These are phyloP conservation scores for Schlechtendalia chinensis DNA, from an alignment of 1,140 invertebrate genomes.

Conservation along the genomic window DNA sequence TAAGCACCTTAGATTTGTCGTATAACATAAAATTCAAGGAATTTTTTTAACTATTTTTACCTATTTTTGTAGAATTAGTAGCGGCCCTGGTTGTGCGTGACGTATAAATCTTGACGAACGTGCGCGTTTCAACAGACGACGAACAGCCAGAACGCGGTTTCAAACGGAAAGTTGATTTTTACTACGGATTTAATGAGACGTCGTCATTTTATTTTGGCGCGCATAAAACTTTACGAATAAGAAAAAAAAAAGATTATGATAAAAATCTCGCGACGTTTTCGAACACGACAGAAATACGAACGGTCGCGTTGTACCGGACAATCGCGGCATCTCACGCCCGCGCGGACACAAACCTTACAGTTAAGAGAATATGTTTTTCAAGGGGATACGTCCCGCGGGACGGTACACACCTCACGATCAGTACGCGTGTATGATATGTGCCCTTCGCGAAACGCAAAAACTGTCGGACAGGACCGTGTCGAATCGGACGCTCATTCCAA, in stretches of 20 bases:
- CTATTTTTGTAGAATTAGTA: too few species aligned
- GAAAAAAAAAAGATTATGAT: neutral
- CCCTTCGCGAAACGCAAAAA: constrained; percentile 20
- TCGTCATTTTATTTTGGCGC: too few species aligned
- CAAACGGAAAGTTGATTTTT: too few species aligned
- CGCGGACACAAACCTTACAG: neutral
- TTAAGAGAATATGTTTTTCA: constrained; percentile 22
- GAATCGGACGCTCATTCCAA: constrained; percentile 42
- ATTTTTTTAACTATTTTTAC: too few species aligned
- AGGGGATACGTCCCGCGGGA: constrained; percentile 31
- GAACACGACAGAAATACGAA: neutral
- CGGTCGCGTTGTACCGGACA: neutral
- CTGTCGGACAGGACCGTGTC: constrained; percentile 28
- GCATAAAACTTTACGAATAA: too few species aligned
- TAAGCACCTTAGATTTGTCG: too few species aligned
- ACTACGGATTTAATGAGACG: too few species aligned
- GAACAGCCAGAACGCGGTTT: too few species aligned
- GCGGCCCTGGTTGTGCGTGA: too few species aligned
- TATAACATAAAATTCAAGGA: too few species aligned
- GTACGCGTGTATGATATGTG: neutral
- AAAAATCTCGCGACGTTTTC: neutral
- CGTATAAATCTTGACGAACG: too few species aligned
- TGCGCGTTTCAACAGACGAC: too few species aligned
- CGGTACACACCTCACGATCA: neutral
- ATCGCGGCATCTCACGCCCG: neutral